phyloP scores from a whole-genome alignment of 1,140 invertebrate species.

The Rhyzopertha dominica region DNA sequence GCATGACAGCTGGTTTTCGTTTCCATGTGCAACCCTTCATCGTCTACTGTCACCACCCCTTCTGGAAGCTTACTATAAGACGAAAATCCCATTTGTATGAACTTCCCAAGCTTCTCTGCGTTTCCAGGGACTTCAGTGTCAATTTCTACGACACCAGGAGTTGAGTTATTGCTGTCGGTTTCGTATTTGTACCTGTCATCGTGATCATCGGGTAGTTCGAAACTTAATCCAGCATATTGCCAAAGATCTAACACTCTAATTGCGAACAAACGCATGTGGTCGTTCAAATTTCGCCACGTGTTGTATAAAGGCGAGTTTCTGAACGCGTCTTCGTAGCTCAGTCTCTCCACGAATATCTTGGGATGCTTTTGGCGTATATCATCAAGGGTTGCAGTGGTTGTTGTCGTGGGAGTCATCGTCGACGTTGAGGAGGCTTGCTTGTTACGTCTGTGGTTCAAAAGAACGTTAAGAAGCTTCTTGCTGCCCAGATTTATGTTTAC shows the following conservation, averaged over 20 bases:
- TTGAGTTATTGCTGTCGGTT: not conserved
- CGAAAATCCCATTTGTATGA: conserved; percentile 17
- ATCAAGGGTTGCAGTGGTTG: conserved; percentile 18
- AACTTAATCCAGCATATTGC: conserved; percentile 36
- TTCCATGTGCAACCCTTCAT: conserved; percentile 40
- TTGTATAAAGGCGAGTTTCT: conserved; percentile 23
- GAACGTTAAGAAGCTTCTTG: conserved; percentile 21
- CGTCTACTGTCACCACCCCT: conserved; percentile 36
- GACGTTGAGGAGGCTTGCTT: no score
- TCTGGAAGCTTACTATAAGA: conserved; percentile 25
- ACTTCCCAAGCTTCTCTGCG: conserved; percentile 15
- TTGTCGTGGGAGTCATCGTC: conserved; percentile 1
- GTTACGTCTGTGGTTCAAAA: not conserved
- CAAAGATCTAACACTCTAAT: conserved; percentile 33
- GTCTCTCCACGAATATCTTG: conserved; percentile 21
- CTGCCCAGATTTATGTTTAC: conserved; percentile 20
- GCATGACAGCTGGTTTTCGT: conserved; percentile 43
- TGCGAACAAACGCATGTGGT: conserved; percentile 27
- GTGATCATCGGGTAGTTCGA: conserved; percentile 20
- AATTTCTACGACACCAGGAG: conserved; percentile 1
- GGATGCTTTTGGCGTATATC: conserved; percentile 21
- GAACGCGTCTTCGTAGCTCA: conserved; percentile 28
- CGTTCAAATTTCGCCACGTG: conserved; percentile 26
- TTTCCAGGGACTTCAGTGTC: not conserved
- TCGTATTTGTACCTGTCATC: not conserved